Conservation (phyloP, 1,140 invertebrate species). For the Pachyrhynchus sulphureomaculatus region DNA sequence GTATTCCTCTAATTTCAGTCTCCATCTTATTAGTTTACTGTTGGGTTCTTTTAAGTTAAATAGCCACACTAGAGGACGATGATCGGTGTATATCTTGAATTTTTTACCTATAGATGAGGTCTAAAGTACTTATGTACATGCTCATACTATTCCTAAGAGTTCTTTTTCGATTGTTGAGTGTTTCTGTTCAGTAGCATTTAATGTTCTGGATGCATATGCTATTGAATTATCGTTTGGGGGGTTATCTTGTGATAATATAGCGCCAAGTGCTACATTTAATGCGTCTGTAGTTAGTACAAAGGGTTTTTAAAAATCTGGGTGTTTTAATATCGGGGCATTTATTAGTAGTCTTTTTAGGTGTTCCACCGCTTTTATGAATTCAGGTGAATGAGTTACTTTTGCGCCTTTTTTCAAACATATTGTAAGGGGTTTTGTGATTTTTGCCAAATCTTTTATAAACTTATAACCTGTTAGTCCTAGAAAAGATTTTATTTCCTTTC, state of each 20-base stretch:
- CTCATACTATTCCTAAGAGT: slow-evolving; percentile 46
- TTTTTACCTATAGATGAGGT: slow-evolving; percentile 31
- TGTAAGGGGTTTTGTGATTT: slow-evolving; percentile 39
- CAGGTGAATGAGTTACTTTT: neutral
- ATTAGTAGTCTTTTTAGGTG: slow-evolving; percentile 15
- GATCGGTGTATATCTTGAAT: slow-evolving; percentile 33
- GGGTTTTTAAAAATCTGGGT: slow-evolving; percentile 47
- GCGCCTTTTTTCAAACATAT: slow-evolving; percentile 30
- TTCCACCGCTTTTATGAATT: neutral
- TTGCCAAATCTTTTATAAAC: slow-evolving; percentile 38
- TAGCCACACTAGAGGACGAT: slow-evolving; percentile 41
- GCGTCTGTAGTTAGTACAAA: slow-evolving; percentile 49
- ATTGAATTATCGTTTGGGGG: slow-evolving; percentile 36
- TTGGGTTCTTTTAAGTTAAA: slow-evolving; percentile 50
- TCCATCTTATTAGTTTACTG: slow-evolving; percentile 53
- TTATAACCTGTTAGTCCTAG: slow-evolving; percentile 13
- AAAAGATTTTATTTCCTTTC: slow-evolving; percentile 26
- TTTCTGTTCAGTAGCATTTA: slow-evolving; percentile 37
- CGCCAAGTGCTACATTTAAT: slow-evolving; percentile 30
- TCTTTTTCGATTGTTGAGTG: slow-evolving; percentile 41
- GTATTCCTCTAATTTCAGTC: slow-evolving; percentile 49
- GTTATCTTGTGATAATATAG: slow-evolving; percentile 15
- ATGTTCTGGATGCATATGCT: slow-evolving; percentile 32
- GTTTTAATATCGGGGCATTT: slow-evolving; percentile 13
- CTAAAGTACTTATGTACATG: slow-evolving; percentile 37